phyloP scores from a whole-genome alignment of 2,888 invertebrate species.

The Brachycybe producta region DNA sequence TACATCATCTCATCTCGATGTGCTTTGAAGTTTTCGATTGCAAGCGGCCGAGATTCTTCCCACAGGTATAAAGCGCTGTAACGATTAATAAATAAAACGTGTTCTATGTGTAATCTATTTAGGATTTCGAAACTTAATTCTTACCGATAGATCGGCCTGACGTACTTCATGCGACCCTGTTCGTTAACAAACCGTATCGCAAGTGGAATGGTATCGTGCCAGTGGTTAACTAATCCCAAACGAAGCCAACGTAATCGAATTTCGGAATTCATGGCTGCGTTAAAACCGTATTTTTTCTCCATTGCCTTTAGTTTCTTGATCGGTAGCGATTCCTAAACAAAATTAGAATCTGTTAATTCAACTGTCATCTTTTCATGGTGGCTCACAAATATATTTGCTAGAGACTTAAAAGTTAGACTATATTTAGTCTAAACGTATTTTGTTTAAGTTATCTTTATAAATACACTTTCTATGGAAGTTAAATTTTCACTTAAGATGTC shows the following conservation, averaged over 20 bases:
- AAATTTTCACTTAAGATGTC: too few relatives aligned
- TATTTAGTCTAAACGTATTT: too few relatives aligned
- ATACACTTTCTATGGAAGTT: too few relatives aligned
- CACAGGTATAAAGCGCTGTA: slow-evolving; percentile 58
- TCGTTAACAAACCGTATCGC: slow-evolving; percentile 65
- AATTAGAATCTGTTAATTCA: too few relatives aligned
- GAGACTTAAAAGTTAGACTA: not conserved
- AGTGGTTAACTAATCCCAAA: slow-evolving; percentile 57
- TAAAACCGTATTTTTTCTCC: slow-evolving; percentile 51
- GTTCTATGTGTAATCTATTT: not conserved
- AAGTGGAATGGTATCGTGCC: slow-evolving; percentile 49
- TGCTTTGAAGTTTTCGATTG: slow-evolving; percentile 56
- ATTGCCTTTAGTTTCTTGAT: slow-evolving; percentile 47
- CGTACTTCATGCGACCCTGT: slow-evolving; percentile 83
- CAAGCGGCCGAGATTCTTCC: slow-evolving; percentile 52
- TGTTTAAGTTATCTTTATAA: too few relatives aligned
- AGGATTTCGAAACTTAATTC: slow-evolving; percentile 18
- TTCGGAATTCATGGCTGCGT: slow-evolving; percentile 57
- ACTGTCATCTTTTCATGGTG: too few relatives aligned
- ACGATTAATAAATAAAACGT: slow-evolving; percentile 19
- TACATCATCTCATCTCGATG: slow-evolving; percentile 70
- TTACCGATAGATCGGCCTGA: slow-evolving; percentile 68
- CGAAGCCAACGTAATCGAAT: slow-evolving; percentile 59
- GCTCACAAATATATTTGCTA: not conserved
- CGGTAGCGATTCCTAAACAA: slow-evolving; percentile 37